Evolutionary conservation across 2,113 vertebrate species (phyloP), one percentile per base, ranked within the genome.

Genomic region (Thalassarche chlororhynchos): DNA sequence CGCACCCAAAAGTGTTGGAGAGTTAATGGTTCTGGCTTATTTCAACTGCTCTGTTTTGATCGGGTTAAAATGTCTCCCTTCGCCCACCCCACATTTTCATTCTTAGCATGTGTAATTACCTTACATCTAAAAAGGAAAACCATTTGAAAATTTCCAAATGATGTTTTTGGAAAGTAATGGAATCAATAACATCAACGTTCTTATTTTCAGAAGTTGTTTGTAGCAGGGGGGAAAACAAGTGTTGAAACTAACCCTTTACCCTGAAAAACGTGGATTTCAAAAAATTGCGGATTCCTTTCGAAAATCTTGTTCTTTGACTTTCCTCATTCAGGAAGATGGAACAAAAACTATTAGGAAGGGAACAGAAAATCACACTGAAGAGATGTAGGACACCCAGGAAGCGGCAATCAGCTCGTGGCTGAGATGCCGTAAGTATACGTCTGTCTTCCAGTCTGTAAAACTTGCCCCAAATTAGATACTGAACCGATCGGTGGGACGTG

Each of bases 41-140:
- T 44, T 17, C 5, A 44, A 9, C 23, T 2, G 34, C 16, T 31
- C 24, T 17, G 4, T 23, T 61, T 44, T 28, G 5, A 20, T 15
- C 15, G 5, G 46, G 18, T 54, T 8, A 28, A 38, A 55, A 29
- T 1, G 9, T 24, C 24, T 32, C 17, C 47, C 42, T 57, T 21
- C 4, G 6, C 81, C 24, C 17, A 31, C 10, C 6, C 31, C 17
- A 17, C 2, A 0, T 17, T n/a, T 32, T 25, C 15, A 4, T 14
- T 66, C 54, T 26, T 44, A 57, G 9, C 11, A 0, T 14, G 5
- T 17, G 9, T 12, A n/a, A 58, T 47, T 62, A 19, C 38, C 12
- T 44, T 32, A 9, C 10, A 25, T 17, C 42, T 58, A 13, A 75
- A 64, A 46, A 49, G 15, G 19, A 54, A 65, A 54, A 26, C 16